Conservation (phyloP, 2,797 vertebrate species). For the Peromyscus nudipes region DNA sequence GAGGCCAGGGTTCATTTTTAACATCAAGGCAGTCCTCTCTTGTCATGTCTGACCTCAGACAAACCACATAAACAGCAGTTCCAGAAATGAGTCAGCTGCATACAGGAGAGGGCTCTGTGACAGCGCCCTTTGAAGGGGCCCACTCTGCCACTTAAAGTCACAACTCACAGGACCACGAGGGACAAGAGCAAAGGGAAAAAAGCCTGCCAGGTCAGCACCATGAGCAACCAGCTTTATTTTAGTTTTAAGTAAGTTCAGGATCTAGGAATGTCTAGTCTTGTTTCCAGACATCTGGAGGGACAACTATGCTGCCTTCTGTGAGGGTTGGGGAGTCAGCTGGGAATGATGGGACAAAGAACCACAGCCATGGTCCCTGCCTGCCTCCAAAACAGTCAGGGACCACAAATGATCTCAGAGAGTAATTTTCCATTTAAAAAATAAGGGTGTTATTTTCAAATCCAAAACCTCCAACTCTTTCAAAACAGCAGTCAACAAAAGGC, state of each 20-base stretch:
- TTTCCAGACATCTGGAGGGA: background rate
- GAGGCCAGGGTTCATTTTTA: background rate
- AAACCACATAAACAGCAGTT: conserved; percentile 36
- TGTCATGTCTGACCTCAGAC: conserved; percentile 30
- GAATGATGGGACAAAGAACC: background rate
- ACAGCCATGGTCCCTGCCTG: background rate
- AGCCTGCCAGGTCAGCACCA: rapidly evolving
- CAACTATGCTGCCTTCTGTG: background rate
- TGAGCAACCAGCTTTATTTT: background rate
- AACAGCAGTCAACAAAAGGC: background rate
- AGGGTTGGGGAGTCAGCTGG: background rate
- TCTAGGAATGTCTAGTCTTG: background rate
- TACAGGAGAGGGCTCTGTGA: background rate
- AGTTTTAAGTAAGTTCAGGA: background rate
- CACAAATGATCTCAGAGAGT: background rate
- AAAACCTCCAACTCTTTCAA: background rate
- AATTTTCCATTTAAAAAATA: background rate
- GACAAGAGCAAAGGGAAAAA: background rate
- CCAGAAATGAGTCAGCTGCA: conserved; percentile 11
- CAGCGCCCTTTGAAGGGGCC: background rate
- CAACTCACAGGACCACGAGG: background rate
- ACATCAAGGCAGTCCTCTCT: background rate
- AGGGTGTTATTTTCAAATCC: background rate
- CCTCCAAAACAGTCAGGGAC: background rate
- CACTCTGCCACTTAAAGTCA: background rate